Percentiles rank a stretch among this genome's conserved stretches.
Conservation (phyloP, 2,888 invertebrate genomes). For the Euzetes globulus region DNA sequence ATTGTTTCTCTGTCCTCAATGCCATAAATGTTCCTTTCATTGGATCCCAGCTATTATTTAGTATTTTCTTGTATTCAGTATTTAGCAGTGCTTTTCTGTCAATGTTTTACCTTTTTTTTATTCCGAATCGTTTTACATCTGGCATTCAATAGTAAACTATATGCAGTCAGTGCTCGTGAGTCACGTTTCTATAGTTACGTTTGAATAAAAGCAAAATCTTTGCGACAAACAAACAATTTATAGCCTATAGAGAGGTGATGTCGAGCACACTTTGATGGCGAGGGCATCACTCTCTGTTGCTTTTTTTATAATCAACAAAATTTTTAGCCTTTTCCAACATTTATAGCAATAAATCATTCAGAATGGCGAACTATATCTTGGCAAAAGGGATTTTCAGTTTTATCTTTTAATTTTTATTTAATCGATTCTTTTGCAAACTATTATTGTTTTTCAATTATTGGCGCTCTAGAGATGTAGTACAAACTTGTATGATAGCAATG, state of each 20-base stretch:
- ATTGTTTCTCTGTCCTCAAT: background rate
- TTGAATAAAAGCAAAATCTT: background rate
- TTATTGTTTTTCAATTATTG: no score
- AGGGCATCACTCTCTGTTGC: background rate
- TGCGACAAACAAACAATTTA: constrained; percentile 16
- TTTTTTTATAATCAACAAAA: background rate
- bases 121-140: background rate
- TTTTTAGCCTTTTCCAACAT: background rate
- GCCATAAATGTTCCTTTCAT: background rate
- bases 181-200: constrained; percentile 22
- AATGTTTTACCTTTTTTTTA: background rate
- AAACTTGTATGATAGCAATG: no score
- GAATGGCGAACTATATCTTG: no score
- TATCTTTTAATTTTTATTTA: no score
- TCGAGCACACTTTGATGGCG: background rate
- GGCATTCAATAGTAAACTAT: background rate
- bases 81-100: background rate
- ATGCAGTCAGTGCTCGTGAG: background rate
- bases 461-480: no score
- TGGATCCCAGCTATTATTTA: background rate
- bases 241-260: background rate
- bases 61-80: background rate
- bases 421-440: no score
- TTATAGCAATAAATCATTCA: background rate
- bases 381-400: no score